A percentile compares a stretch with the other conserved stretches of the same genome.
phyloP scores from a whole-genome alignment of 2,113 vertebrate genomes.

The Leucosticte australis region DNA sequence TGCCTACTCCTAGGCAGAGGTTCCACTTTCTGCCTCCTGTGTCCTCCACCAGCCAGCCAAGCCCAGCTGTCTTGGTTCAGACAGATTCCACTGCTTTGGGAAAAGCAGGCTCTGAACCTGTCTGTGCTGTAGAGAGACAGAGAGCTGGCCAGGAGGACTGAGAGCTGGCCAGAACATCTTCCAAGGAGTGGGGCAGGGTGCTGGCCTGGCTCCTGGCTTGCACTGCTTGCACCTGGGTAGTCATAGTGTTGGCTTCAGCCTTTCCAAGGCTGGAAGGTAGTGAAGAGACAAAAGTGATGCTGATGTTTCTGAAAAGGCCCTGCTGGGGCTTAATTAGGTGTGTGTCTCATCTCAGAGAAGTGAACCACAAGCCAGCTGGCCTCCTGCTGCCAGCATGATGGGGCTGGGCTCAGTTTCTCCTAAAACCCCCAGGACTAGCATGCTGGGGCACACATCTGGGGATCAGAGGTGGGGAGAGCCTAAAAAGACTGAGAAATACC shows the following conservation, averaged over 20 bases:
- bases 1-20: accelerated
- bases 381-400: neutral
- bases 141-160: neutral
- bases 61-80: neutral
- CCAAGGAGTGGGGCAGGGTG: neutral
- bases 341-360: neutral
- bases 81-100: neutral
- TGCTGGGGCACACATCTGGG: neutral
- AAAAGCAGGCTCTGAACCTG: neutral
- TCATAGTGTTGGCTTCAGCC: neutral
- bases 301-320: neutral
- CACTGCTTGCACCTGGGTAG: neutral
- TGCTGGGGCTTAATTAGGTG: neutral
- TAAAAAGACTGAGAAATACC: neutral
- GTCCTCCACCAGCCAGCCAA: neutral
- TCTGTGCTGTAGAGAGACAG: neutral
- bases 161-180: neutral
- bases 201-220: neutral
- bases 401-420: neutral
- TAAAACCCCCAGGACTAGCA: neutral
- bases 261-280: neutral
- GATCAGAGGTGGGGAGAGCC: neutral
- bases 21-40: neutral
- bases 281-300: neutral
- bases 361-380: neutral